Percentiles rank a stretch among this genome's conserved stretches.
phyloP scores from a whole-genome alignment of 2,113 vertebrate species.

The Poecilia latipinna region DNA sequence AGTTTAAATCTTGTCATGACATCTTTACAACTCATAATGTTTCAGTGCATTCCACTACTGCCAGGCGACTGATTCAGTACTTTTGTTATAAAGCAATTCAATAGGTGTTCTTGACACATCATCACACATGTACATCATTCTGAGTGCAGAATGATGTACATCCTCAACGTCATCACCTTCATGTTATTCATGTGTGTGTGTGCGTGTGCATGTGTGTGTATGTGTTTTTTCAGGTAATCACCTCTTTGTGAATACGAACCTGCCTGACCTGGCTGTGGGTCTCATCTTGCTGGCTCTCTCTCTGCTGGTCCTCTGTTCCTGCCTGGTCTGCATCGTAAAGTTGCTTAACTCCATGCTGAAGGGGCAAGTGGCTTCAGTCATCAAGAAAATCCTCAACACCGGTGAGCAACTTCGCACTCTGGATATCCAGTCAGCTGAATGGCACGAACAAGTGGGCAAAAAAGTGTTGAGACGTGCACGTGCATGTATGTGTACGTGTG shows the following conservation, averaged over 20 bases:
- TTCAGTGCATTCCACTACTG: not conserved
- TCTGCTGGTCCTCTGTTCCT: slow-evolving; percentile 87
- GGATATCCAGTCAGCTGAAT: not conserved
- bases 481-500: slow-evolving; percentile 9
- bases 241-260: slow-evolving; percentile 79
- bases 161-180: too few species aligned
- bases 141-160: not conserved
- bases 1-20: too few species aligned
- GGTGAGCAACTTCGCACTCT: slow-evolving; percentile 72
- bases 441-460: not conserved
- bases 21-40: too few species aligned
- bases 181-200: not conserved
- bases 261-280: slow-evolving; percentile 86
- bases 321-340: slow-evolving; percentile 91
- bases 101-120: not conserved
- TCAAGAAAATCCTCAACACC: slow-evolving; percentile 94
- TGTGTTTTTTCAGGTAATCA: slow-evolving; percentile 81
- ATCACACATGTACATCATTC: not conserved
- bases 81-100: not conserved
- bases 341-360: slow-evolving; percentile 92
- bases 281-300: slow-evolving; percentile 87
- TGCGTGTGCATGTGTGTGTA: not conserved
- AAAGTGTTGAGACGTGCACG: not conserved
- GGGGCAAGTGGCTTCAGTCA: slow-evolving; percentile 89
- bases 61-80: not conserved